Evolutionary conservation across 2,797 vertebrate species (phyloP).

Genomic region (Xenopus petersii): DNA sequence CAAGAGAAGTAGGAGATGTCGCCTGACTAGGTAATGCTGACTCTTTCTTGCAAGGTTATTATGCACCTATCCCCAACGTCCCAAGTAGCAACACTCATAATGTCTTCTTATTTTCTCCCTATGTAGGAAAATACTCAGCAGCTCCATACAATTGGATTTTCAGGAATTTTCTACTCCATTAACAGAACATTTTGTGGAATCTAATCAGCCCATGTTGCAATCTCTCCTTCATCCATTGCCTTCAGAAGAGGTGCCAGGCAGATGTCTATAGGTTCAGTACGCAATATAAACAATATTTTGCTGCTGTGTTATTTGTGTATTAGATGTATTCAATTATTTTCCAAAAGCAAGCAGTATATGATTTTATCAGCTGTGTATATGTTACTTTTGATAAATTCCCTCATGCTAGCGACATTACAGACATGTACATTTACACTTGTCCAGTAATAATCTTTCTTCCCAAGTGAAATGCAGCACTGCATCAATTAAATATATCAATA

Average conservation of each 20-base stretch:
- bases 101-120: no score
- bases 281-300: neutral
- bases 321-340: slow-evolving; percentile 8
- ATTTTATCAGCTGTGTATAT: slow-evolving; percentile 36
- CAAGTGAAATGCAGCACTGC: no score
- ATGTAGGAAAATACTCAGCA: neutral
- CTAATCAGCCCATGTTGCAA: no score
- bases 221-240: no score
- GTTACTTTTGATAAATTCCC: neutral
- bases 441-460: no score
- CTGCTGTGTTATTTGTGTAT: slow-evolving; percentile 5
- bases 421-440: neutral
- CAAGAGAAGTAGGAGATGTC: slow-evolving; percentile 76
- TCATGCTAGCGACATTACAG: neutral
- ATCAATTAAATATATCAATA: no score
- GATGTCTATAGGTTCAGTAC: no score
- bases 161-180: neutral
- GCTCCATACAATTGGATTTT: neutral
- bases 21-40: slow-evolving; percentile 13
- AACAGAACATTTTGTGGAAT: no score
- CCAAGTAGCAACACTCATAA: no score
- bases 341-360: neutral
- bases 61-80: neutral
- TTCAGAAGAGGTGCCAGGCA: neutral
- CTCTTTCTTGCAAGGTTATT: no score